Percentiles rank a stretch among this genome's conserved stretches.
These are phyloP conservation scores for Onychorhynchus coronatus DNA, from an alignment of 2,113 vertebrate genomes.

Conservation along the genomic window DNA sequence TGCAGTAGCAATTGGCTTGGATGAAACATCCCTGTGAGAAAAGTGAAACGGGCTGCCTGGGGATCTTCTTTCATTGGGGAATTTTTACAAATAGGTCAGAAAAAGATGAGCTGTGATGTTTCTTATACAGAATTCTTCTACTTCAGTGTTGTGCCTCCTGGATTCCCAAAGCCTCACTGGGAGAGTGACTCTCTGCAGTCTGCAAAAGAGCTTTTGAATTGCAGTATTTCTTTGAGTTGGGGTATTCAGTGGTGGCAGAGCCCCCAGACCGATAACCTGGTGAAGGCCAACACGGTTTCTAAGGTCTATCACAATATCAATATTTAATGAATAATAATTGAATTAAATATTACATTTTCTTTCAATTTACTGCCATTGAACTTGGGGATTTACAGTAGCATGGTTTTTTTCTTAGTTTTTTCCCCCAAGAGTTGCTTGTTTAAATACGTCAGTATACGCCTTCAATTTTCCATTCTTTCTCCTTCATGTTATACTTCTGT, in stretches of 20 bases:
- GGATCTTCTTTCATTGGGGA: background rate
- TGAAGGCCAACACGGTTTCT: background rate
- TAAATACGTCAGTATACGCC: background rate
- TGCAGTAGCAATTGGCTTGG: background rate
- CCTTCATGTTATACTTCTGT: background rate
- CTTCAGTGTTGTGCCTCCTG: background rate
- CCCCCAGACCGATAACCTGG: background rate
- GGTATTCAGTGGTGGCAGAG: background rate
- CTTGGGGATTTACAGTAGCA: background rate
- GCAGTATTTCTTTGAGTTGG: background rate
- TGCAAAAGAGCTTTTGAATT: background rate
- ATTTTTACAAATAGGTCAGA: constrained; percentile 33
- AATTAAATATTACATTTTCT: background rate
- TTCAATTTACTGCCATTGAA: background rate
- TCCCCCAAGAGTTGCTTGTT: background rate
- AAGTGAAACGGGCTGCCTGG: background rate
- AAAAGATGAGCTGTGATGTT: background rate
- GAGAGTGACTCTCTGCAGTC: background rate
- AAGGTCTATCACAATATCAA: background rate
- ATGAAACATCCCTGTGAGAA: background rate
- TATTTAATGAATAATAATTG: background rate
- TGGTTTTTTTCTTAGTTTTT: background rate
- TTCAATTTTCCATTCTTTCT: background rate
- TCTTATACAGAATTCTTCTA: background rate
- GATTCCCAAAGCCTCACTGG: background rate